Evolutionary conservation across 2,888 invertebrate genomes (phyloP).

Genomic region (Dasypolia templi): DNA sequence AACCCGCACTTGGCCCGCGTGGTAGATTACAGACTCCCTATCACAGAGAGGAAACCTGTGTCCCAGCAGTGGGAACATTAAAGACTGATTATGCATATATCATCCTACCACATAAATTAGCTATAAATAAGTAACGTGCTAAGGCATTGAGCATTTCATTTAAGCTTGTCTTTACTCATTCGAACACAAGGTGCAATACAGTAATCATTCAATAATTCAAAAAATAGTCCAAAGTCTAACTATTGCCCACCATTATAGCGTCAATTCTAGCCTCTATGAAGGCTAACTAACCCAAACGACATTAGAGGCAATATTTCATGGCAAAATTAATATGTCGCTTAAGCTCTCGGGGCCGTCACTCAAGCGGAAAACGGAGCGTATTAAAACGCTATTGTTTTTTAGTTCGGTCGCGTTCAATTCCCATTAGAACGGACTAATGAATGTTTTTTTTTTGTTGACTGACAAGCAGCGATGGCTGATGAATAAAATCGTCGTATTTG

Average conservation of each 20-base stretch:
- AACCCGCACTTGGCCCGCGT: too few species aligned
- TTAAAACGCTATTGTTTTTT: conserved; percentile 72
- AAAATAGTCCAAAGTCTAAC: neutral
- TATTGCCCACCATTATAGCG: neutral
- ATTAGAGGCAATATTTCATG: conserved; percentile 55
- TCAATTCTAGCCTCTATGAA: neutral
- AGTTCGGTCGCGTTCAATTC: conserved; percentile 79
- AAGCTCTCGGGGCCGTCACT: conserved; percentile 68
- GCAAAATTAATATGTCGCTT: conserved; percentile 64
- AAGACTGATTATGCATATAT: too few species aligned
- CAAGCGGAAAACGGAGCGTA: conserved; percentile 66
- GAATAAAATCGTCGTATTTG: conserved; percentile 63
- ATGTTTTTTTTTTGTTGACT: conserved; percentile 63
- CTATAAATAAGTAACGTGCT: too few species aligned
- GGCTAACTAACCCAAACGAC: conserved; percentile 11
- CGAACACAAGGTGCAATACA: conserved; percentile 3
- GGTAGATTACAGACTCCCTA: too few species aligned
- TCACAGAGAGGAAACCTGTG: too few species aligned
- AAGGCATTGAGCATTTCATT: neutral
- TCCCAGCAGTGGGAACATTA: too few species aligned
- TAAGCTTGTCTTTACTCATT: neutral
- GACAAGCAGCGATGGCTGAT: conserved; percentile 61
- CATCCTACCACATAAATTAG: too few species aligned
- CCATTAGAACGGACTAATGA: conserved; percentile 74
- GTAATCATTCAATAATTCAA: conserved; percentile 40